Conservation (phyloP, 1,140 invertebrate species). For the Drosophila yakuba region DNA sequence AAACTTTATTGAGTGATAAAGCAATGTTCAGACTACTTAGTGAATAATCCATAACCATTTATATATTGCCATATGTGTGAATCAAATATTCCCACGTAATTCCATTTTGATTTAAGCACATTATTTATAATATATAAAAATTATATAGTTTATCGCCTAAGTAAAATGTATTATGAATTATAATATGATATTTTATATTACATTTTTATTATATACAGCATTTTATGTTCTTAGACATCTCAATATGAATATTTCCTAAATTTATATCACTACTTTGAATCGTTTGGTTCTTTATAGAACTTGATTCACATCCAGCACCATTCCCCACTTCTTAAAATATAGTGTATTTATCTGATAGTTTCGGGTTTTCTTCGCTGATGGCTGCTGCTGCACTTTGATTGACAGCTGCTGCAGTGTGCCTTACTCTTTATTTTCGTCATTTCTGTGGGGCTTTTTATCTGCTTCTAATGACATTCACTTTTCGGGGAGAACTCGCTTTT, state of each 20-base stretch:
- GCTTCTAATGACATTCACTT: slow-evolving; percentile 83
- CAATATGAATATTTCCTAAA: too few relatives aligned
- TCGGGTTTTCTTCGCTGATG: slow-evolving; percentile 27
- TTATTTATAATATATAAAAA: too few relatives aligned
- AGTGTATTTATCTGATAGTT: slow-evolving; percentile 17
- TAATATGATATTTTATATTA: too few relatives aligned
- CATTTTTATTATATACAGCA: too few relatives aligned
- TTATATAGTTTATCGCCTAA: too few relatives aligned
- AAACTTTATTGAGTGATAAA: not conserved
- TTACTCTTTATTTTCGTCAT: slow-evolving; percentile 53
- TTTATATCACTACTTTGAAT: not conserved
- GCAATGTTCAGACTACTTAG: not conserved
- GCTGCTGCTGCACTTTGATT: slow-evolving; percentile 64
- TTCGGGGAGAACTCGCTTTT: slow-evolving; percentile 64
- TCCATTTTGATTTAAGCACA: too few relatives aligned
- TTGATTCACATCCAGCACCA: too few relatives aligned
- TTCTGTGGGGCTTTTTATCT: slow-evolving; percentile 64
- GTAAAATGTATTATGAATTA: too few relatives aligned
- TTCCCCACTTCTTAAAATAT: not conserved
- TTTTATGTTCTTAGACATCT: too few relatives aligned
- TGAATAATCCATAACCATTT: too few relatives aligned
- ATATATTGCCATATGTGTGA: too few relatives aligned
- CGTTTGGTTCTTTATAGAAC: not conserved
- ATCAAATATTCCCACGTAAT: too few relatives aligned
- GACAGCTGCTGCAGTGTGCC: slow-evolving; percentile 74